Evolutionary conservation across 2,113 vertebrate species (phyloP).

Genomic region (Camelus dromedarius): DNA sequence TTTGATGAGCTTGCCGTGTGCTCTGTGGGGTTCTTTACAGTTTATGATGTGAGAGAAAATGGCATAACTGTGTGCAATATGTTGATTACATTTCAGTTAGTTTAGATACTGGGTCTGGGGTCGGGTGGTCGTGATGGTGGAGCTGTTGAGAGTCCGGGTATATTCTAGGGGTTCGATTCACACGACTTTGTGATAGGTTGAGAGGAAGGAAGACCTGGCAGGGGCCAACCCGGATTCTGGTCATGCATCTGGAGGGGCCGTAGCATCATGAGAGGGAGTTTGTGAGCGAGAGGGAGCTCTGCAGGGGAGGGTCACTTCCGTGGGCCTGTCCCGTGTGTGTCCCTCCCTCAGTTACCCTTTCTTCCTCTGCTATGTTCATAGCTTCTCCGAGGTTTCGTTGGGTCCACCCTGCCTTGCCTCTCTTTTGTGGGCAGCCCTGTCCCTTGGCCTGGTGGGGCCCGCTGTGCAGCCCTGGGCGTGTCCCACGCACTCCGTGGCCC

Average conservation of each 20-base stretch:
- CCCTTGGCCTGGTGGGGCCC: not conserved
- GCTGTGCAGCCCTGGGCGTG: rapidly evolving
- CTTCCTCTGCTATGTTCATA: not conserved
- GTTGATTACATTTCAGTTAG: not conserved
- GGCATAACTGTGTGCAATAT: not conserved
- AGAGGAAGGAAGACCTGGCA: not conserved
- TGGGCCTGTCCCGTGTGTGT: not conserved
- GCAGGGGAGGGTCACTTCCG: not conserved
- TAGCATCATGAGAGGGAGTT: too few species aligned
- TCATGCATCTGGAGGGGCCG: rapidly evolving
- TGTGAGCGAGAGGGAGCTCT: not conserved
- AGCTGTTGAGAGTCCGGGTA: too few species aligned
- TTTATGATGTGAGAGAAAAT: not conserved
- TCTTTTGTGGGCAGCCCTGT: not conserved
- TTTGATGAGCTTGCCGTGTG: not conserved
- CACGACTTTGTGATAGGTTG: too few species aligned
- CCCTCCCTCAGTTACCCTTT: not conserved
- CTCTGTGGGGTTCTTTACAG: not conserved
- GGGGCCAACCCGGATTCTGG: rapidly evolving
- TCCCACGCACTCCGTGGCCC: not conserved
- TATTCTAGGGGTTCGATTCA: not conserved
- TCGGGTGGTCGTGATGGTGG: not conserved
- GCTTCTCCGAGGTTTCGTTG: not conserved
- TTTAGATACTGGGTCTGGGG: not conserved
- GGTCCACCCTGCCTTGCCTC: not conserved